These are phyloP conservation scores for Lutraria lutraria DNA, from an alignment of 2,888 invertebrate genomes.

Conservation along the genomic window DNA sequence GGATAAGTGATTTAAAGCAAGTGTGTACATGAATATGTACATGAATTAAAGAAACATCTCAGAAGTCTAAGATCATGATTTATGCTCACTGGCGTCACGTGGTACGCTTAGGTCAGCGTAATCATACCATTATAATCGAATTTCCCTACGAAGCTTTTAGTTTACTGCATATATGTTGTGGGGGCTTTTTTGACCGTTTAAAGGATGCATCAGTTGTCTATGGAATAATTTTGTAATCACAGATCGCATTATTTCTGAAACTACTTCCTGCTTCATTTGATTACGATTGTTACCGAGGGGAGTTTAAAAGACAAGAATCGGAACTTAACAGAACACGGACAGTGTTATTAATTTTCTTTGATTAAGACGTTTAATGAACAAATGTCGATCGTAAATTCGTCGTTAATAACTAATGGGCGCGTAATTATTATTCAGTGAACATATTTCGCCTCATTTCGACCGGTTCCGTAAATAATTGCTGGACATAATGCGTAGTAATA, in stretches of 20 bases:
- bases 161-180: slow-evolving; percentile 3
- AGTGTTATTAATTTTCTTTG: slow-evolving; percentile 35
- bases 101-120: background rate
- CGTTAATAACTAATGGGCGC: background rate
- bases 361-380: slow-evolving; percentile 19
- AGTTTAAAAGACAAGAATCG: background rate
- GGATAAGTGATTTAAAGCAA: no score
- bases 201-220: background rate
- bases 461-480: slow-evolving; percentile 57
- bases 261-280: slow-evolving; percentile 20
- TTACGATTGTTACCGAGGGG: slow-evolving; percentile 30
- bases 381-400: background rate
- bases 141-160: background rate
- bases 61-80: no score
- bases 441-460: slow-evolving; percentile 37
- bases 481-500: slow-evolving; percentile 50
- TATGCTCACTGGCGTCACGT: no score
- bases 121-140: background rate
- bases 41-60: no score
- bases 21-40: no score
- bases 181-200: no score
- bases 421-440: slow-evolving; percentile 32
- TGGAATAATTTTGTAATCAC: slow-evolving; percentile 7
- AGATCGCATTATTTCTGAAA: slow-evolving; percentile 13
- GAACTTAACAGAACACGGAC: slow-evolving; percentile 29